A percentile compares a stretch with the other conserved stretches of the same genome.
Conservation (phyloP, 2,888 invertebrate species). For the Pasiphila rectangulata region DNA sequence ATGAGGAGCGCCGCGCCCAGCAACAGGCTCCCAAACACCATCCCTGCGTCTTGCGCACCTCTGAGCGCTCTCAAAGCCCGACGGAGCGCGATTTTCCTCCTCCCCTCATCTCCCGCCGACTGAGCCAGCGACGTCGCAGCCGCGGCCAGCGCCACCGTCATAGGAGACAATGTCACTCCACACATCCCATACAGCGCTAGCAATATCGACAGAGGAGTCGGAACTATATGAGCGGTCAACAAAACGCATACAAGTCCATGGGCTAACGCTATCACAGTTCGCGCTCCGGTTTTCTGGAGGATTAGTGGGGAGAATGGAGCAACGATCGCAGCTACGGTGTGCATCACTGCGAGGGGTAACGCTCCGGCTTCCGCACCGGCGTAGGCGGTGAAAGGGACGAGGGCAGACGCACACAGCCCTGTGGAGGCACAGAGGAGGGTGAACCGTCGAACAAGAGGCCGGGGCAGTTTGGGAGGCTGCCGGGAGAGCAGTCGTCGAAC, state of each 20-base stretch:
- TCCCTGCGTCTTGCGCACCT: conserved; percentile 71
- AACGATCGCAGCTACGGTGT: conserved; percentile 81
- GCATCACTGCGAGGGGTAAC: conserved; percentile 82
- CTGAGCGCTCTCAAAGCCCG: conserved; percentile 66
- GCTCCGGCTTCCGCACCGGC: conserved; percentile 81
- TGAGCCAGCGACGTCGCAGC: conserved; percentile 82
- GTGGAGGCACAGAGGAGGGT: conserved; percentile 81
- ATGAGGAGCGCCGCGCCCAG: conserved; percentile 73
- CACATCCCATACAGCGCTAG: conserved; percentile 65
- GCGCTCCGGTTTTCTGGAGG: conserved; percentile 65
- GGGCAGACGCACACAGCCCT: conserved; percentile 83
- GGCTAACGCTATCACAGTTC: conserved; percentile 67
- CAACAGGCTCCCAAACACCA: conserved; percentile 65
- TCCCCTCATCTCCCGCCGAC: conserved; percentile 69
- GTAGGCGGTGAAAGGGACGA: conserved; percentile 80
- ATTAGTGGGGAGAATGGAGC: conserved; percentile 71
- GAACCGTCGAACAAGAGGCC: conserved; percentile 71
- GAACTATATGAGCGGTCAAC: conserved; percentile 79
- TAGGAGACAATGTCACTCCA: conserved; percentile 81
- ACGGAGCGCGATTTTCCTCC: conserved; percentile 62
- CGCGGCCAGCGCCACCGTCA: conserved; percentile 80
- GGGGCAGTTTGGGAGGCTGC: conserved; percentile 72
- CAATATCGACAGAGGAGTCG: conserved; percentile 60
- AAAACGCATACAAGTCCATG: conserved; percentile 81
- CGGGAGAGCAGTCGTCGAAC: conserved; percentile 86